These are phyloP conservation scores for Phortica okadai DNA, from an alignment of 2,888 invertebrate genomes.

Conservation along the genomic window DNA sequence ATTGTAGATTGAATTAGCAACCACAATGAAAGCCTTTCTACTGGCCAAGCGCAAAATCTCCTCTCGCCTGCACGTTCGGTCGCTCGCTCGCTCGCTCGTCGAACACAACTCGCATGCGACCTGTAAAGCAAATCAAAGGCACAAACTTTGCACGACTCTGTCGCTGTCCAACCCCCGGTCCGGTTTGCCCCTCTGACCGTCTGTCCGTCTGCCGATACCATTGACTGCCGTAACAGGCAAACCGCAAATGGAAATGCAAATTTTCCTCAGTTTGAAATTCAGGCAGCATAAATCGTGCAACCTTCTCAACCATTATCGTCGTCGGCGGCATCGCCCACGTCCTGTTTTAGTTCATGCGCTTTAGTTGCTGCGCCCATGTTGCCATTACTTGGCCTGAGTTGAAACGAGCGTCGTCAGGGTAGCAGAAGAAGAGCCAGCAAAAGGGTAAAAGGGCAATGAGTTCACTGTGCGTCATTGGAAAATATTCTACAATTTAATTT, in stretches of 20 bases:
- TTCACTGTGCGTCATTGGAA: conserved; percentile 40
- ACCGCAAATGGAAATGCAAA: conserved; percentile 69
- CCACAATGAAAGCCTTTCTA: conserved; percentile 21
- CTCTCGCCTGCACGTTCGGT: too few relatives aligned
- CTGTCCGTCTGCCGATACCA: not conserved
- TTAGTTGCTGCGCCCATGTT: not conserved
- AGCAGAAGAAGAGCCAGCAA: not conserved
- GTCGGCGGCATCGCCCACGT: not conserved
- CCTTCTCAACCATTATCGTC: not conserved
- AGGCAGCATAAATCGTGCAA: conserved; percentile 31
- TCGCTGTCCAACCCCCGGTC: conserved; percentile 27
- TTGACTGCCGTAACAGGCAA: conserved; percentile 18
- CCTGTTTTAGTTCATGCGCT: not conserved
- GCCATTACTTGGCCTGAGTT: not conserved
- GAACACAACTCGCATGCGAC: too few relatives aligned
- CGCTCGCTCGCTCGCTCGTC: too few relatives aligned
- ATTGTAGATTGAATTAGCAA: conserved; percentile 68
- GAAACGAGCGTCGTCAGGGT: not conserved
- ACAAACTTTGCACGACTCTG: not conserved
- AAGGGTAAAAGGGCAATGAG: not conserved
- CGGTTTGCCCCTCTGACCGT: conserved; percentile 18
- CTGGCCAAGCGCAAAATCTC: not conserved
- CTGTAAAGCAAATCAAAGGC: conserved; percentile 65
- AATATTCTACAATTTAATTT: conserved; percentile 68
- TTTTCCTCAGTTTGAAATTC: conserved; percentile 47